A percentile compares a stretch with the other conserved stretches of the same genome.
phyloP scores from a whole-genome alignment of 1,140 invertebrate genomes.

The Spodoptera frugiperda region DNA sequence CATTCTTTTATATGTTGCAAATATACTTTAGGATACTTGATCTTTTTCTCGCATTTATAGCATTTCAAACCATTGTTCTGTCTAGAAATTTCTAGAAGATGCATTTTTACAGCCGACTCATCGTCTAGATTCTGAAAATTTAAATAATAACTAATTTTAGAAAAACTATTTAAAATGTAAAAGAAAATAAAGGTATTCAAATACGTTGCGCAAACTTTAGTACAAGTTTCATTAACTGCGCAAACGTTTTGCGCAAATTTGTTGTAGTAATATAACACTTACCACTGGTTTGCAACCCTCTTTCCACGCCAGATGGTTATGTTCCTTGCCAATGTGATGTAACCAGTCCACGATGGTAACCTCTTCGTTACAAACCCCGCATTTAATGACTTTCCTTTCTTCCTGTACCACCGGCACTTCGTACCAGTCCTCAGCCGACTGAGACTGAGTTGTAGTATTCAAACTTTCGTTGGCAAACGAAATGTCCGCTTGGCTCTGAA shows the following conservation, averaged over 20 bases:
- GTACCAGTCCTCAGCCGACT: not conserved
- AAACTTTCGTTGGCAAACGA: not conserved
- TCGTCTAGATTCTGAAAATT: constrained; percentile 56
- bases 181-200: no score
- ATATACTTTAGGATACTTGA: constrained; percentile 51
- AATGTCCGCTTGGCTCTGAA: not conserved
- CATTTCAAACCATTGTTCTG: constrained; percentile 42
- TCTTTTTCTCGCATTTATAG: constrained; percentile 49
- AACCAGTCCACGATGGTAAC: constrained; percentile 52
- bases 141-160: not conserved
- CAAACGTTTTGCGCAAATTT: not conserved
- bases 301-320: constrained; percentile 64
- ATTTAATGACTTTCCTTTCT: constrained; percentile 49
- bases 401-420: constrained; percentile 11
- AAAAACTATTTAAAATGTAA: no score
- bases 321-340: constrained; percentile 56
- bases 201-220: no score
- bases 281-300: constrained; percentile 56
- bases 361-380: constrained; percentile 68
- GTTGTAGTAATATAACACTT: constrained; percentile 1
- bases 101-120: constrained; percentile 27
- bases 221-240: no score
- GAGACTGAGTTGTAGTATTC: constrained; percentile 3
- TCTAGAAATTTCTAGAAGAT: constrained; percentile 45
- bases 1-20: constrained; percentile 50